Evolutionary conservation across 2,113 vertebrate species (phyloP), one percentile per base, ranked within the genome.

Genomic region (Lophura nycthemera): DNA sequence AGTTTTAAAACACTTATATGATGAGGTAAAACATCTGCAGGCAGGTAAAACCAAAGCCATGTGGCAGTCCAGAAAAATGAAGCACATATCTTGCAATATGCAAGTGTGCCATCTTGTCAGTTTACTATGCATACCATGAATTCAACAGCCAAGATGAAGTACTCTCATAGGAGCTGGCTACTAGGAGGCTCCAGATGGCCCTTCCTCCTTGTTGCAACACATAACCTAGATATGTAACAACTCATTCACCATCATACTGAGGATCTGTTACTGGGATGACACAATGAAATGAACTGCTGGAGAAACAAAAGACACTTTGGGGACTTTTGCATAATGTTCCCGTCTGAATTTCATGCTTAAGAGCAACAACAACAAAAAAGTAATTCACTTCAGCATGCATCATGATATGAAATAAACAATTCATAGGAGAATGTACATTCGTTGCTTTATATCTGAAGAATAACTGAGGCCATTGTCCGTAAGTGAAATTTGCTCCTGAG

Each of bases 181-280:
- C 76, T 3, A 2, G 56, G 61, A 91, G 72, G 52, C 10, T 95
- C 93, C 90, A 94, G 86, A 95, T 89, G 90, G 79, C 60, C 24
- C 42, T 80, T 87, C 71, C 45, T 93, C 34, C 47, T 76, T 36
- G 72, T 64, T 92, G 60, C 66, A 94, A 60, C 24, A 29, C 30
- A 43, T 91, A 93, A 90, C 91, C 91, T 89, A 88, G 72, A 90
- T 89, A 89, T 30, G 78, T 92, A 93, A 64, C 73, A 88, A 83
- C 32, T 88, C 43, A 45, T 93, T 83, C 72, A 81, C 78, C 52
- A 83, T 74, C 59, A 54, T 54, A 52, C 25, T 36, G 34, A 91
- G 82, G 77, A 88, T 91, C 59, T 65, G 47, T 69, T 93, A 74
- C 91, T 73, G 45, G 52, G 83, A 27, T 40, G 84, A 77, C 93